Conservation (phyloP, 2,797 vertebrate species). For the Hydrolagus colliei region DNA sequence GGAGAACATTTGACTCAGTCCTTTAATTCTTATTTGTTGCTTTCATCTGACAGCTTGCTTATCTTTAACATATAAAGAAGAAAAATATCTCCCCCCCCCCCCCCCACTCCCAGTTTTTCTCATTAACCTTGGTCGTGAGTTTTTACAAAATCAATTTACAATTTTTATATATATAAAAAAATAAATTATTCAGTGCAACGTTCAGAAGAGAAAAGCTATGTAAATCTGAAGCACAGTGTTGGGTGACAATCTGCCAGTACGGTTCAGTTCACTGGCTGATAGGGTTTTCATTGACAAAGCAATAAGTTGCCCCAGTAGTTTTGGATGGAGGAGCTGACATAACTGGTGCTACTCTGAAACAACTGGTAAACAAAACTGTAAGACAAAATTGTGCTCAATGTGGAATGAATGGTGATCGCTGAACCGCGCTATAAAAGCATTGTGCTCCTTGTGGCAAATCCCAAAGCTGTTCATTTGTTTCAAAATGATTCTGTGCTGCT, state of each 20-base stretch:
- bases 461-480: background rate
- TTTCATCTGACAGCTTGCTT: constrained; percentile 1
- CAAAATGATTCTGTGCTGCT: background rate
- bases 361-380: background rate
- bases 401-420: background rate
- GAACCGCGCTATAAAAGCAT: background rate
- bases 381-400: background rate
- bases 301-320: background rate
- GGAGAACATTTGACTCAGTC: constrained; percentile 4
- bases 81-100: background rate
- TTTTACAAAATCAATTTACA: constrained; percentile 27
- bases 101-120: background rate
- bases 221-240: background rate
- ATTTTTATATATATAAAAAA: background rate
- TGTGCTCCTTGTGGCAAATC: background rate
- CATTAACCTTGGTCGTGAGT: constrained; percentile 19
- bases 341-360: background rate
- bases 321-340: background rate
- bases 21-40: constrained; percentile 24
- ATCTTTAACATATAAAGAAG: background rate
- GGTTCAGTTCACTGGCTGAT: background rate
- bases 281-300: too few species aligned
- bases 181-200: constrained; percentile 22
- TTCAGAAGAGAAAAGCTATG: background rate
- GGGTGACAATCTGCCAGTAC: too few species aligned